phyloP scores from a whole-genome alignment of 1,140 invertebrate species.

The Zaprionus ghesquierei region DNA sequence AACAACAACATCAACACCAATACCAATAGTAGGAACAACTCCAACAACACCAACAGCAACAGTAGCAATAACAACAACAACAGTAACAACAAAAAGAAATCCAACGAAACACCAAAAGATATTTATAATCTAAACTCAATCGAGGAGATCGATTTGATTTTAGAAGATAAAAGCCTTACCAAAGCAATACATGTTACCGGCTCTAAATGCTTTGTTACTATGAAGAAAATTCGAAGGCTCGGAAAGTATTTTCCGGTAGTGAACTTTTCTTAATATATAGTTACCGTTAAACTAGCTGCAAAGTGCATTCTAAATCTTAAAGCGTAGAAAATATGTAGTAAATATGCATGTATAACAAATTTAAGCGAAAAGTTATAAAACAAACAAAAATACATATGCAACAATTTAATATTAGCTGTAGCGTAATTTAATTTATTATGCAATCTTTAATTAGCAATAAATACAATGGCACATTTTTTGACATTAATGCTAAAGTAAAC shows the following conservation, averaged over 20 bases:
- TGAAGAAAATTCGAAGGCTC: conserved; percentile 85
- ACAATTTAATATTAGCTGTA: conserved; percentile 71
- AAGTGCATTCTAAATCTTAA: conserved; percentile 72
- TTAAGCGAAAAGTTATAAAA: conserved; percentile 50
- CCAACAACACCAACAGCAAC: no score
- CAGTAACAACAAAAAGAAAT: conserved; percentile 58
- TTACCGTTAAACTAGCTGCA: conserved; percentile 54
- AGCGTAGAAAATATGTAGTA: conserved; percentile 58
- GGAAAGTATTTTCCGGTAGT: conserved; percentile 87
- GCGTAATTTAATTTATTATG: conserved; percentile 67
- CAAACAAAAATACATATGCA: conserved; percentile 50
- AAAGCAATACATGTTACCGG: conserved; percentile 82
- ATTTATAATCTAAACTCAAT: conserved; percentile 79
- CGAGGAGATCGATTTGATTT: conserved; percentile 82
- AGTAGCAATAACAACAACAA: conserved; percentile 33
- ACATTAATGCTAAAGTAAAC: conserved; percentile 31
- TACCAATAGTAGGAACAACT: conserved; percentile 25
- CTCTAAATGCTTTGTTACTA: conserved; percentile 82
- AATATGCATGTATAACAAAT: conserved; percentile 59
- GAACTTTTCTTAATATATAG: conserved; percentile 81
- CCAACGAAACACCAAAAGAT: conserved; percentile 81
- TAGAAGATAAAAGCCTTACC: conserved; percentile 81
- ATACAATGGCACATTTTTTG: conserved; percentile 43
- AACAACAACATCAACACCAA: conserved; percentile 37
- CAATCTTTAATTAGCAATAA: conserved; percentile 52